These are phyloP conservation scores for Fulica atra DNA, from an alignment of 2,113 vertebrate genomes.

Conservation along the genomic window DNA sequence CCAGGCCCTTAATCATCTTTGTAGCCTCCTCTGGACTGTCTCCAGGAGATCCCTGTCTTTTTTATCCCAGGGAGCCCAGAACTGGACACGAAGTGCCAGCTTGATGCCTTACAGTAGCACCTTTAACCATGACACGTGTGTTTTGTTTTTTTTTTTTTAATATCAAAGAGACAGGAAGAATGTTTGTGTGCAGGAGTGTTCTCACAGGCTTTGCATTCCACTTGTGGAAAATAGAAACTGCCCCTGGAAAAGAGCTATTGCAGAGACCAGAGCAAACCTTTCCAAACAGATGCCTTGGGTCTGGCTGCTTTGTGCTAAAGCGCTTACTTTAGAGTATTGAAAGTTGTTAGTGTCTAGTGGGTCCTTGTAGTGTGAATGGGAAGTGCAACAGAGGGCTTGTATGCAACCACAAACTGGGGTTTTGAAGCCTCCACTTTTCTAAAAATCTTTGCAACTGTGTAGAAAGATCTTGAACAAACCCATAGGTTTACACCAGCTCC, in stretches of 20 bases:
- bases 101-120: neutral
- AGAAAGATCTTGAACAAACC: neutral
- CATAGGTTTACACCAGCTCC: neutral
- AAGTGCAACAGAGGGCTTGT: neutral
- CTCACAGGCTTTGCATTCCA: neutral
- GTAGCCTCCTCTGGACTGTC: too few relatives aligned
- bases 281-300: neutral
- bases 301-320: neutral
- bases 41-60: too few relatives aligned
- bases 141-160: neutral
- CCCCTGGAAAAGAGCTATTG: neutral
- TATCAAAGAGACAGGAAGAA: neutral
- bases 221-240: neutral
- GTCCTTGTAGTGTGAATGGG: neutral
- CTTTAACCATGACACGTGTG: neutral
- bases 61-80: too few relatives aligned
- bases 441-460: neutral
- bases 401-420: neutral
- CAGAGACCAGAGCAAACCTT: neutral
- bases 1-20: too few relatives aligned
- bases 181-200: neutral
- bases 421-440: neutral
- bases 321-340: neutral
- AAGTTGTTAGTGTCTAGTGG: neutral
- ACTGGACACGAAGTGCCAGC: neutral